Evolutionary conservation across 92 coral and sea anemone genomes (phyloP), one percentile per base, ranked within the genome.

Genomic region (Phenganax subtilis): DNA sequence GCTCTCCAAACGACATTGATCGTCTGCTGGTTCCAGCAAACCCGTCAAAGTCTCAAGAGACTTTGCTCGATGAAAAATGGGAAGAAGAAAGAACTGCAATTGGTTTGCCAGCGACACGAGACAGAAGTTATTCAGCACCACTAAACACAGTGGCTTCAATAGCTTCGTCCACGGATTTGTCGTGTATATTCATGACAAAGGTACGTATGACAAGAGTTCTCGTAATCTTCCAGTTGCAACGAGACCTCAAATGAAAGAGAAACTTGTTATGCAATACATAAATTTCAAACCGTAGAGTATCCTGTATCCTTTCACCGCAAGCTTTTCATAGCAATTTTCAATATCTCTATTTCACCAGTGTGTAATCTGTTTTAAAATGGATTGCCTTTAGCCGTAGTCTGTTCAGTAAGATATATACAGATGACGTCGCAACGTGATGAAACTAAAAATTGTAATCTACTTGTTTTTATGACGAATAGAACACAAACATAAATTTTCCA

Each of bases 171-270:
- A 68, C 15, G 47, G 37, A 14, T 64, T 64, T 28, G 47, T 25
- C 81, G 11, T 76, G 81, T 60, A 60, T 20, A 76, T 59, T 28
- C 20, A 76, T 76, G 81, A 58, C n/a, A 20, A 61, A 76, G 81
- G 81, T 76, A 15, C 17, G 81, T 53, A 10, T 10, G 15, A 15
- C 31, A 17, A 65, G 47, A 37, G 47, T 37, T 37, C 47, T 37
- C 47, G 5, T 37, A 37, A 37, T 61, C 1, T 8, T 28, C 6
- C 67, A 61, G 28, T 61, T 61, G 67, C n/a, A 5, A 15, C 67
- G 25, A 61, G 27, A 61, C 9, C n/a, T 17, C 25, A 61, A 15
- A 6, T 6, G 67, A 7, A 61, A 15, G 28, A 15, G 25, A 20
- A 20, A 15, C 28, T 61, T 14, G 67, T 15, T 12, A 1, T 15